Evolutionary conservation across 2,113 vertebrate species (phyloP).

Genomic region (Xenopus laevis): DNA sequence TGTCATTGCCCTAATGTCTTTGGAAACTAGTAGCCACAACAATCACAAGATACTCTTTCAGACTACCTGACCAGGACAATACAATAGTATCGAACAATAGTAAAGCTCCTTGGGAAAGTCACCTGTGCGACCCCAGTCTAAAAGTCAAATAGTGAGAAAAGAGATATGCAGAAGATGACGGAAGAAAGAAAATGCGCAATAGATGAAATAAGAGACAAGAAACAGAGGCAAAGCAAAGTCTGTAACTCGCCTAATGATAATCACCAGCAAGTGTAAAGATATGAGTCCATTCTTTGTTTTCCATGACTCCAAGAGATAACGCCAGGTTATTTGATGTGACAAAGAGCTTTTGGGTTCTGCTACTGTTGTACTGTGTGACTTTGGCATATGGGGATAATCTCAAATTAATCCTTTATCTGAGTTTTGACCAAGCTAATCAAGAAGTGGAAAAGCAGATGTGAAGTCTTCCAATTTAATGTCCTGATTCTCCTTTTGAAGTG

Average conservation of each 20-base stretch:
- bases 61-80: no score
- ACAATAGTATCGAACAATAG: no score
- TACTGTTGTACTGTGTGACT: background rate
- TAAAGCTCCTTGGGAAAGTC: no score
- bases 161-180: background rate
- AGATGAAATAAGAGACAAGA: background rate
- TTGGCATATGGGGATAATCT: constrained; percentile 29
- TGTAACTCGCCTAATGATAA: constrained; percentile 49
- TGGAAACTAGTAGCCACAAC: no score
- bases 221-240: background rate
- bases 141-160: background rate
- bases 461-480: constrained; percentile 48
- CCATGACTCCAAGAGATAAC: constrained; percentile 12
- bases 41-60: no score
- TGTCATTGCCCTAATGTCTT: no score
- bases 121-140: background rate
- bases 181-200: background rate
- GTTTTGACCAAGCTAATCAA: constrained; percentile 29
- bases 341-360: constrained; percentile 10
- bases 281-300: constrained; percentile 8
- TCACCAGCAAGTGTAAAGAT: constrained; percentile 22
- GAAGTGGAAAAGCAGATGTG: constrained; percentile 62
- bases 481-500: constrained; percentile 58
- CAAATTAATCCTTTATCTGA: constrained; percentile 43
- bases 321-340: constrained; percentile 16